Evolutionary conservation across 64 coral and sea anemone genomes (phyloP), one percentile per base, ranked within the genome.

Genomic region (Actinia equina): DNA sequence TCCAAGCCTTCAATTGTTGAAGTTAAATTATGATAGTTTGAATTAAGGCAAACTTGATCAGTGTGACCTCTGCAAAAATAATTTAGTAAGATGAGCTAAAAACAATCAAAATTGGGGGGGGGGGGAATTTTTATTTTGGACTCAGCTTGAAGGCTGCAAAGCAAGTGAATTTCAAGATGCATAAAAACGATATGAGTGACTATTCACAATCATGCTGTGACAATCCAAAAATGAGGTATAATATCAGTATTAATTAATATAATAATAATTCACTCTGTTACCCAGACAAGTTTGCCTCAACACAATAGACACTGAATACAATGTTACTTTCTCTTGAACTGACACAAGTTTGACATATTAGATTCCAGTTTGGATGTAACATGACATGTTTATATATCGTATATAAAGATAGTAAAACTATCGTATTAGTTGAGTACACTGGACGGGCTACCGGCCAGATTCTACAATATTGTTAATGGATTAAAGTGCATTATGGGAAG

Each of bases 351-450:
- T 85, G 59, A 63, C 59, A 85, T 85, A 85, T 58, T 63, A 59
- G 43, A 85, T 63, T 85, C 83, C 83, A 85, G 52, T 85, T 58
- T 85, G 83, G 83, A 85, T 85, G 62, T 74, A 85, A 81, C 44
- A 52, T 81, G 78, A 52, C 19, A 49, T 49, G 16, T 81, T 81
- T 74, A 74, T 30, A n/a, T 65, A 65, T 22, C 4, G 22, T 65
- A 65, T 65, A 57, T 57, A 57, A 2, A 74, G 69, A 74, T 74
- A 74, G 69, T 41, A 74, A 30, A 9, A 27, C 69, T 74, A 74
- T 74, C 69, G 69, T 74, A 74, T 41, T 74, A 65, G 62, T 65
- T 65, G 30, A 74, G 26, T 74, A 74, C 26, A 74, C 69, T 74
- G 69, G 69, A 74, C 69, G 12, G 26, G 69, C 11, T 74, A 74